Conservation (phyloP, 2,113 vertebrate genomes). For the Rhinichthys klamathensis region DNA sequence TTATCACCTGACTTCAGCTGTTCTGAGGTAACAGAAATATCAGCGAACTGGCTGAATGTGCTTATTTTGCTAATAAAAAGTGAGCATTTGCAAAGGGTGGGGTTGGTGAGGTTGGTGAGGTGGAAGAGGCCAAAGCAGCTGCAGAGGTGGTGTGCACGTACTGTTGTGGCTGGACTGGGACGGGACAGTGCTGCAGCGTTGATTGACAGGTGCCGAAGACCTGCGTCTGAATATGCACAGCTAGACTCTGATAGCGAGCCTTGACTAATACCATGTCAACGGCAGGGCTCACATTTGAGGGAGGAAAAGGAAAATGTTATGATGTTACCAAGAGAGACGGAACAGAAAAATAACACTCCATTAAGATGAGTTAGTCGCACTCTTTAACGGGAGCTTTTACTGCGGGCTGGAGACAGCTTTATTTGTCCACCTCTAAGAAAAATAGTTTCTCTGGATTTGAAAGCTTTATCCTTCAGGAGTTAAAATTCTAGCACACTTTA, state of each 20-base stretch:
- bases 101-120: background rate
- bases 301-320: slow-evolving; percentile 60
- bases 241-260: slow-evolving; percentile 33
- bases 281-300: slow-evolving; percentile 48
- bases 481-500: slow-evolving; percentile 24
- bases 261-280: slow-evolving; percentile 51
- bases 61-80: slow-evolving; percentile 30
- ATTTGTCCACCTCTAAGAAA: slow-evolving; percentile 33
- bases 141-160: slow-evolving; percentile 39
- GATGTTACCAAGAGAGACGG: slow-evolving; percentile 57
- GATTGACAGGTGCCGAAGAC: slow-evolving; percentile 46
- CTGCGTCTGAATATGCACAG: slow-evolving; percentile 41
- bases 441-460: slow-evolving; percentile 39
- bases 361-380: slow-evolving; percentile 52
- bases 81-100: background rate
- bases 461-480: slow-evolving; percentile 16
- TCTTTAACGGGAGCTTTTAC: slow-evolving; percentile 13
- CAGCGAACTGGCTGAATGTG: slow-evolving; percentile 5
- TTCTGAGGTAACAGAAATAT: background rate
- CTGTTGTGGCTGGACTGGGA: slow-evolving; percentile 25
- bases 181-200: slow-evolving; percentile 23
- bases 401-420: slow-evolving; percentile 25
- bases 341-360: slow-evolving; percentile 57
- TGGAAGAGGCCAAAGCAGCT: slow-evolving; percentile 45
- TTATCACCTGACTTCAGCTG: slow-evolving; percentile 18